phyloP scores from a whole-genome alignment of 2,113 vertebrate species.

The Pygoscelis adeliae region DNA sequence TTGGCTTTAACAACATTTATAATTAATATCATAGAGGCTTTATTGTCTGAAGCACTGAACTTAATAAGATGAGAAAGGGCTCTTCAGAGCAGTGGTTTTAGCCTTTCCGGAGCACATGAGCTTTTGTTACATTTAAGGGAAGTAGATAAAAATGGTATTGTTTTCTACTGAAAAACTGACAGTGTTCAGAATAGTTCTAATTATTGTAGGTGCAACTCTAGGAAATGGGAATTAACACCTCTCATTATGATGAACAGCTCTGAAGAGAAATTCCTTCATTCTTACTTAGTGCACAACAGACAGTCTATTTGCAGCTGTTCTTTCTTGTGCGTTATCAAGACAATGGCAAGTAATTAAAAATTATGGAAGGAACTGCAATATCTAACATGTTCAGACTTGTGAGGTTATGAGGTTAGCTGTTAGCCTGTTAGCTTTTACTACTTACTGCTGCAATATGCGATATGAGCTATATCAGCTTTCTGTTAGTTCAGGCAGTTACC shows the following conservation, averaged over 20 bases:
- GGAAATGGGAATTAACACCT: not conserved
- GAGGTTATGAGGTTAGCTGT: not conserved
- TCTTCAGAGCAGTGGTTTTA: not conserved
- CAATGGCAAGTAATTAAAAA: constrained; percentile 14
- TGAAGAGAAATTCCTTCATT: not conserved
- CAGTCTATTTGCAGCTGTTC: not conserved
- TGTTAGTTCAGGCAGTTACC: not conserved
- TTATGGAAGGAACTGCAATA: not conserved
- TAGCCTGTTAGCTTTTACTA: not conserved
- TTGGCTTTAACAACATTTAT: not conserved
- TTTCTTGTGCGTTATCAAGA: not conserved
- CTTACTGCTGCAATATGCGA: not conserved
- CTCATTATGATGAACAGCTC: not conserved
- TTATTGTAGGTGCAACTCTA: not conserved
- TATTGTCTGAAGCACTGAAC: not conserved
- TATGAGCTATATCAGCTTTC: not conserved
- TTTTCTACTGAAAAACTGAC: not conserved
- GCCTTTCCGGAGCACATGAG: not conserved
- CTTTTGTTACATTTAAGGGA: not conserved
- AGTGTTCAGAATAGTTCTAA: not conserved
- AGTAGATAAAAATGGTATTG: not conserved
- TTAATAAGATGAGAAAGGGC: not conserved
- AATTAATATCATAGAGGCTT: not conserved
- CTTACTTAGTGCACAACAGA: not conserved
- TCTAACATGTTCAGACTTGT: not conserved